Evolutionary conservation across 1,140 invertebrate species (phyloP), one percentile per base, ranked within the genome.

Genomic region (Conopomorpha cramerella): DNA sequence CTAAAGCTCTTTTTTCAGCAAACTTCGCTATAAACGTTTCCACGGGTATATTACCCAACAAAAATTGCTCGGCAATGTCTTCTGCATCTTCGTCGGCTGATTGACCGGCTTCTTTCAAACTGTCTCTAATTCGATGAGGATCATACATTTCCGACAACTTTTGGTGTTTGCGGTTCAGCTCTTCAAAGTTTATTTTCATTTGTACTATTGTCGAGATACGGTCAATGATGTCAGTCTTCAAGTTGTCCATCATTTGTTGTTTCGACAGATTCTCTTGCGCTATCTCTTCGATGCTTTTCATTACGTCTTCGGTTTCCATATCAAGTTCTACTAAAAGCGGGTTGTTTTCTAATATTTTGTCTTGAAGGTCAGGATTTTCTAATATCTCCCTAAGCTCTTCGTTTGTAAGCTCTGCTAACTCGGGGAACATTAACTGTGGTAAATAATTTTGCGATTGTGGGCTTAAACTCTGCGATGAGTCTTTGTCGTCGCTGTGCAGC

Each of bases 31-130:
- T 10, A 23, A 23, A 23, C 19, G 19, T 23, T 10, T 23, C 19
- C 4, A 23, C 19, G 4, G 19, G 19, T 6, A 23, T 10, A 23
- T 84, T 80, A 32, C 87, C 84, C 38, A 83, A 81, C 8, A 92
- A 61, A 70, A 92, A 92, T 43, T 84, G 77, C 38, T 91, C 87
- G 0, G 88, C 88, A 30, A 91, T 85, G 32, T 70, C 65, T 51
- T 92, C 90, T 38, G 88, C 88, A 37, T 88, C 82, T 39, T 85
- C 84, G 49, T 92, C 88, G 13, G 86, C 86, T 41, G 82, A 81
- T 23, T 85, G 76, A 0, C 86, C 87, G 0, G 86, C 57, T 10
- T 56, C 43, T 15, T 53, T 66, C 15, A 63, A 34, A 40, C 77
- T 82, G 55, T 89, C 86, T 51, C 86, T 81, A 41, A 92, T 90